Evolutionary conservation across 2,113 vertebrate species (phyloP), one percentile per base, ranked within the genome.

Genomic region (Tragelaphus imberbis): DNA sequence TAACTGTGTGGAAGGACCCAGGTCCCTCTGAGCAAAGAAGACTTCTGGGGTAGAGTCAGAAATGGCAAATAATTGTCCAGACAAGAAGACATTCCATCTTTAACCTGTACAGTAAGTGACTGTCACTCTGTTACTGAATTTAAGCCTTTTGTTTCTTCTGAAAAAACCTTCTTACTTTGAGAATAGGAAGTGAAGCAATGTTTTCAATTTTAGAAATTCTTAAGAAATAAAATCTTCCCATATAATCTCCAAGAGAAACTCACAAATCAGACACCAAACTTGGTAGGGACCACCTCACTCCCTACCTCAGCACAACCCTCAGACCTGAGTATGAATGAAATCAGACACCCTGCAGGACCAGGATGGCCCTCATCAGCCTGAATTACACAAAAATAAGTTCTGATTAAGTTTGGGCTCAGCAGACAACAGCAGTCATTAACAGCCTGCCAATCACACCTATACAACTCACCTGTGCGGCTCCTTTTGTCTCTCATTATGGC

Each of bases 141-240:
- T 91, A 0, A 44, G 49, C 3, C 33, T 68, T 87, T 65, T 56
- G 47, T 36, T 96, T 94, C 61, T 96, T 92, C 85, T 93, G 44
- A 92, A 16, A 19, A 80, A 92, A 84, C 53, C 25, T 55, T 79
- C 56, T 96, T 58, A 51, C 58, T 97, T 92, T 82, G 23, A 88
- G 36, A 91, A 95, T 90, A 51, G 30, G 28, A 95, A 95, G 36
- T 30, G 51, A 85, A 80, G 30, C 51, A 27, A 58, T 27, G 28
- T 88, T 96, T 95, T 97, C 80, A 88, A 96, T 28, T 88, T 95
- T 55, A 94, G 88, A 88, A 95, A 93, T 65, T 92, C 80, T 94
- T 90, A 90, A 95, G 44, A 53, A 90, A 84, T 93, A 93, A 93
- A 93, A 85, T 56, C 93, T 95, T 97, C 79, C 36, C 33, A 27